These are phyloP conservation scores for Scaptomyza hsui DNA, from an alignment of 1,140 invertebrate species.

Conservation along the genomic window DNA sequence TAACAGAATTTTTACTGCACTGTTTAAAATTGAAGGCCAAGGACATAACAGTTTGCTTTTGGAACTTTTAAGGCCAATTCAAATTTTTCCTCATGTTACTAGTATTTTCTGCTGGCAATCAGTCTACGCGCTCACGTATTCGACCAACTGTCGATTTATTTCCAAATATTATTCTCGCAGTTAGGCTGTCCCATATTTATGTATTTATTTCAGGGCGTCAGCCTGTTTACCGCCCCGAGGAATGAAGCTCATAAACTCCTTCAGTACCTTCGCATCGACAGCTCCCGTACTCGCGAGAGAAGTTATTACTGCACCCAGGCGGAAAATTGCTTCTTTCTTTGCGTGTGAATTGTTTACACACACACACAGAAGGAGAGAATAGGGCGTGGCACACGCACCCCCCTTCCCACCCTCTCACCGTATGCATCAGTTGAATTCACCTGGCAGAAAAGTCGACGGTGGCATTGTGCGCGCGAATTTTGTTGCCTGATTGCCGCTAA, in stretches of 20 bases:
- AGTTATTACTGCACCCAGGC: slow-evolving; percentile 63
- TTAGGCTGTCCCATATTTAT: slow-evolving; percentile 34
- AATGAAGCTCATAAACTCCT: neutral
- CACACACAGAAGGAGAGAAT: neutral
- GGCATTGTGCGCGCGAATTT: slow-evolving; percentile 33
- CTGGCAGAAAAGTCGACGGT: slow-evolving; percentile 10
- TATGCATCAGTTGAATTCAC: slow-evolving; percentile 24
- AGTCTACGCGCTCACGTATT: no score
- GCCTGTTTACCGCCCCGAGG: neutral
- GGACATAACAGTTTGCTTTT: neutral
- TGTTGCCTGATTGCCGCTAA: slow-evolving; percentile 56
- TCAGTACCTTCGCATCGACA: slow-evolving; percentile 15
- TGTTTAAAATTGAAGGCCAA: neutral
- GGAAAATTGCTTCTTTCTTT: slow-evolving; percentile 61
- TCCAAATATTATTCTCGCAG: slow-evolving; percentile 7
- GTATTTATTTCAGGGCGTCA: neutral
- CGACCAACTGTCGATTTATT: no score
- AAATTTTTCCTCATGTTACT: neutral
- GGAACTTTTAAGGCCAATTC: neutral
- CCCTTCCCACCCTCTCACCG: neutral
- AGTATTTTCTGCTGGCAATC: no score
- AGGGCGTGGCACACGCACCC: neutral
- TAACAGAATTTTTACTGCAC: neutral
- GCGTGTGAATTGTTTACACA: slow-evolving; percentile 46
- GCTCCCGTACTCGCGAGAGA: slow-evolving; percentile 32